Conservation (phyloP, 1,140 invertebrate species). For the Drosophila oshimai region DNA sequence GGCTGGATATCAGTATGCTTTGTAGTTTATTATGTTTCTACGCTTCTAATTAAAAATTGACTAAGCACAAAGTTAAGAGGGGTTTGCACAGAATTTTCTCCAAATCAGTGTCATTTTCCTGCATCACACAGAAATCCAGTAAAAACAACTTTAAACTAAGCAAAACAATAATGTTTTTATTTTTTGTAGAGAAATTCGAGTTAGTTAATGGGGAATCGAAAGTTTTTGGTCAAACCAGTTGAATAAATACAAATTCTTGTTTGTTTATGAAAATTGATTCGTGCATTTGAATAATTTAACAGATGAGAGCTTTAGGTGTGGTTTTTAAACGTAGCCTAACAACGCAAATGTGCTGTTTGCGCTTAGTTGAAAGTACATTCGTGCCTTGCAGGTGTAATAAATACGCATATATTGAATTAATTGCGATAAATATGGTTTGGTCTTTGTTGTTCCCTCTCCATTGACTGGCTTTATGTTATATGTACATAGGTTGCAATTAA, state of each 20-base stretch:
- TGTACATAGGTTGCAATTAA: slow-evolving; percentile 38
- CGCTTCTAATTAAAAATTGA: slow-evolving; percentile 61
- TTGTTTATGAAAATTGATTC: slow-evolving; percentile 73
- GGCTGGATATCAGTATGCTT: slow-evolving; percentile 10
- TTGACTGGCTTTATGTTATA: slow-evolving; percentile 13
- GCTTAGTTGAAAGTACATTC: slow-evolving; percentile 41
- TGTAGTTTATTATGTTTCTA: slow-evolving; percentile 41
- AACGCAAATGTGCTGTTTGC: slow-evolving; percentile 32
- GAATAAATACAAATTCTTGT: slow-evolving; percentile 21
- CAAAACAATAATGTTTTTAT: neutral
- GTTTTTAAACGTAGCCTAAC: slow-evolving; percentile 37
- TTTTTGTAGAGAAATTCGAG: neutral
- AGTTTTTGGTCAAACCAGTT: slow-evolving; percentile 16
- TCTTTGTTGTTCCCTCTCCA: slow-evolving; percentile 19
- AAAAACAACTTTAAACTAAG: neutral
- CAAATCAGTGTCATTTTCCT: slow-evolving; percentile 6
- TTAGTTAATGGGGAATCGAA: neutral
- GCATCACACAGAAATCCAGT: slow-evolving; percentile 17
- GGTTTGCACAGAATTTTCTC: neutral
- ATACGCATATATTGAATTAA: slow-evolving; percentile 70
- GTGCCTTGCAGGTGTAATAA: slow-evolving; percentile 60
- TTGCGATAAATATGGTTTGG: slow-evolving; percentile 38
- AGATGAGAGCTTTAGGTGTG: slow-evolving; percentile 2
- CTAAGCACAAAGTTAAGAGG: neutral
- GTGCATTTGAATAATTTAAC: slow-evolving; percentile 70